phyloP scores from a whole-genome alignment of 2,888 invertebrate species.

The Sipha maydis region DNA sequence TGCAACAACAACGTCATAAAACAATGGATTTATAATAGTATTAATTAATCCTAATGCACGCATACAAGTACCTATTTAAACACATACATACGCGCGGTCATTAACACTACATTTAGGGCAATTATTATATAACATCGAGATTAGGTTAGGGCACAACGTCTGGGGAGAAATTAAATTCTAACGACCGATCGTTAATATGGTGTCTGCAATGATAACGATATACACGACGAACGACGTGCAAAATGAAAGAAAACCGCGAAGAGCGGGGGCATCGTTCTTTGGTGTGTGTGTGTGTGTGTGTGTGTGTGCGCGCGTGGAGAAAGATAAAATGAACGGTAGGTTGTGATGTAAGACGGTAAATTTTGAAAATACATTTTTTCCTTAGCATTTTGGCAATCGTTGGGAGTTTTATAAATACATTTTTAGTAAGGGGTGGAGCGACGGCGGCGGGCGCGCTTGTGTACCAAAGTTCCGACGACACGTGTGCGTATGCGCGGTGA shows the following conservation, averaged over 20 bases:
- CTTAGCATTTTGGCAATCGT: constrained; percentile 49
- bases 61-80: not conserved
- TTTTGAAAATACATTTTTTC: constrained; percentile 36
- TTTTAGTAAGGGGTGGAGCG: constrained; percentile 43
- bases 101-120: constrained; percentile 1
- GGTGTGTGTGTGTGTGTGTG: too few species aligned
- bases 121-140: not conserved
- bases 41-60: constrained; percentile 22
- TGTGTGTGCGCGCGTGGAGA: not conserved
- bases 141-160: not conserved
- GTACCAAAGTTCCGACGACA: constrained; percentile 33
- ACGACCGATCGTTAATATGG: constrained; percentile 20
- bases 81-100: not conserved
- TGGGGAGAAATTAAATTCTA: not conserved
- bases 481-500: constrained; percentile 1
- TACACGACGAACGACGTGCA: not conserved
- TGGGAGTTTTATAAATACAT: constrained; percentile 51
- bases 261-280: too few species aligned
- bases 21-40: constrained; percentile 10
- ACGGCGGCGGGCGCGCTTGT: constrained; percentile 8
- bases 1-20: not conserved
- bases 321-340: not conserved
- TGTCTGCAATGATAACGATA: not conserved
- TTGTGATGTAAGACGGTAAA: not conserved
- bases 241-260: not conserved